phyloP scores from a whole-genome alignment of 1,140 invertebrate species.

The Centruroides vittatus region DNA sequence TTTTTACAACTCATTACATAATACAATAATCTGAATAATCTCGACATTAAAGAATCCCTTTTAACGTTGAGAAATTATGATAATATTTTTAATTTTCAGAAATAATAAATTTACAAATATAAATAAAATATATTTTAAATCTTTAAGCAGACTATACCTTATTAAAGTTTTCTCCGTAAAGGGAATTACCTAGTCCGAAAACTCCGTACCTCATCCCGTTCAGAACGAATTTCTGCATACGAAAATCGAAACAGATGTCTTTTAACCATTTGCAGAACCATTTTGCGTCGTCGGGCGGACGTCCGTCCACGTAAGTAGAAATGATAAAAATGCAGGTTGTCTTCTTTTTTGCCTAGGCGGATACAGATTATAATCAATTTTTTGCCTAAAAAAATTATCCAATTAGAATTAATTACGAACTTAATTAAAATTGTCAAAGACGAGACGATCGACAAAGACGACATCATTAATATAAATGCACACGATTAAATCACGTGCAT shows the following conservation, averaged over 20 bases:
- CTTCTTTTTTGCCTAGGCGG: slow-evolving; percentile 3
- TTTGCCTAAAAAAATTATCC: too few relatives aligned
- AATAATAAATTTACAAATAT: not conserved
- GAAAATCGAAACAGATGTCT: slow-evolving; percentile 40
- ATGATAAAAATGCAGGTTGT: slow-evolving; percentile 34
- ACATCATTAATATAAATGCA: too few relatives aligned
- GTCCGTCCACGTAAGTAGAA: slow-evolving; percentile 42
- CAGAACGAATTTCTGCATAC: slow-evolving; percentile 36
- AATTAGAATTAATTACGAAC: too few relatives aligned
- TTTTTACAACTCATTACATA: too few relatives aligned
- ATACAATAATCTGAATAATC: too few relatives aligned
- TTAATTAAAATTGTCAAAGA: too few relatives aligned
- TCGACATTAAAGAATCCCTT: too few relatives aligned
- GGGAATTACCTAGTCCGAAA: slow-evolving; percentile 44
- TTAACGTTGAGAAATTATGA: too few relatives aligned
- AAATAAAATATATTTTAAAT: not conserved
- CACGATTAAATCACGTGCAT: too few relatives aligned
- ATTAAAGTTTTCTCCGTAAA: slow-evolving; percentile 39
- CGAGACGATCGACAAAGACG: too few relatives aligned
- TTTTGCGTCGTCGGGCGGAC: slow-evolving; percentile 31
- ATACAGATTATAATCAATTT: too few relatives aligned
- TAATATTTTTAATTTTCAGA: too few relatives aligned
- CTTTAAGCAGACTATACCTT: slow-evolving; percentile 23
- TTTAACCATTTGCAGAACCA: slow-evolving; percentile 43
- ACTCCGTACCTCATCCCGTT: slow-evolving; percentile 36